Conservation (phyloP, 2,888 invertebrate species). For the Morpho deidamia region DNA sequence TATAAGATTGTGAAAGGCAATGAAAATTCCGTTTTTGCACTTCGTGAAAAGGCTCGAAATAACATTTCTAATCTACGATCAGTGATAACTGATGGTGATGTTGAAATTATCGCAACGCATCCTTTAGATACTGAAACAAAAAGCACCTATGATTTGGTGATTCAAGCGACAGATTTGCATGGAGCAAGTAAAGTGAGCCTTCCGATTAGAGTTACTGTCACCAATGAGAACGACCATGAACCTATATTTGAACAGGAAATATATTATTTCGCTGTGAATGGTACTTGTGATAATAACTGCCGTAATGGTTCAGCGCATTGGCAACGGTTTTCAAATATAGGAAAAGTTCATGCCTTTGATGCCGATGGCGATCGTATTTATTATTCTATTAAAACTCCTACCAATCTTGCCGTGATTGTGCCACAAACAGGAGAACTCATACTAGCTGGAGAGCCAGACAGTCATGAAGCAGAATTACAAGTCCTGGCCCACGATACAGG, state of each 20-base stretch:
- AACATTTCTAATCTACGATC: constrained; percentile 68
- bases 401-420: constrained; percentile 91
- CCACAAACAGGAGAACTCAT: constrained; percentile 95
- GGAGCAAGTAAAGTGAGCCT: constrained; percentile 89
- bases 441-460: constrained; percentile 86
- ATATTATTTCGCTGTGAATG: constrained; percentile 87
- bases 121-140: constrained; percentile 89
- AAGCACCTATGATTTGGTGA: constrained; percentile 83
- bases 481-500: constrained; percentile 91
- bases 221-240: constrained; percentile 95
- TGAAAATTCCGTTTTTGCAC: constrained; percentile 84
- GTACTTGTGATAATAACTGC: constrained; percentile 76
- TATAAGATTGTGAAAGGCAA: constrained; percentile 90
- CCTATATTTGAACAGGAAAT: constrained; percentile 89
- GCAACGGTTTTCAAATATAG: constrained; percentile 90
- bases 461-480: constrained; percentile 82
- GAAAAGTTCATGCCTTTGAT: constrained; percentile 91
- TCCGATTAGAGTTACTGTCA: constrained; percentile 85
- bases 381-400: constrained; percentile 89
- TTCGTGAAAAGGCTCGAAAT: constrained; percentile 79
- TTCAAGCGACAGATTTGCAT: constrained; percentile 88
- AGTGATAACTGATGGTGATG: constrained; percentile 80
- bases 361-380: constrained; percentile 95
- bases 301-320: constrained; percentile 81
- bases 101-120: constrained; percentile 86